phyloP scores from a whole-genome alignment of 2,797 vertebrate species.

The Falco biarmicus region DNA sequence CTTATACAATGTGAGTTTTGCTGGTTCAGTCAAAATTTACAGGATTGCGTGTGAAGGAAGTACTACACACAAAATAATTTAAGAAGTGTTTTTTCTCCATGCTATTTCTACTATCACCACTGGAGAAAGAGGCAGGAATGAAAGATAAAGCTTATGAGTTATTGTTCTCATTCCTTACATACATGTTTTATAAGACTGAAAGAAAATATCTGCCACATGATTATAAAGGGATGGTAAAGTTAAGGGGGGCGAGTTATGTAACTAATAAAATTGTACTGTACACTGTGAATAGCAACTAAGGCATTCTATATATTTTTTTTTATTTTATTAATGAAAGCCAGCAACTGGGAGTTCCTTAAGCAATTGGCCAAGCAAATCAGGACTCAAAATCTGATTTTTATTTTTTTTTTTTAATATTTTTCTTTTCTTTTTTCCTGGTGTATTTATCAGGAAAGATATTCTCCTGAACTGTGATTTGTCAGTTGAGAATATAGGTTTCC shows the following conservation, averaged over 20 bases:
- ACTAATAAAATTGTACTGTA: slow-evolving; percentile 10
- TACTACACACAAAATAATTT: neutral
- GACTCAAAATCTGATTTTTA: neutral
- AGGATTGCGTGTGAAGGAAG: neutral
- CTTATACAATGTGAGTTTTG: neutral
- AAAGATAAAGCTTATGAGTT: neutral
- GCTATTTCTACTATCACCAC: neutral
- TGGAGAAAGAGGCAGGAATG: slow-evolving; percentile 3
- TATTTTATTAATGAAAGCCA: slow-evolving; percentile 3
- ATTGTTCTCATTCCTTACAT: neutral
- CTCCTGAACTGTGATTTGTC: slow-evolving; percentile 40
- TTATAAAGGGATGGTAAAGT: neutral
- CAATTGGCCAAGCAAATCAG: slow-evolving; percentile 2
- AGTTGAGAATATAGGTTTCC: slow-evolving; percentile 10
- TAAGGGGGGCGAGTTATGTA: neutral
- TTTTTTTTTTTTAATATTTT: neutral
- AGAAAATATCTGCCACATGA: neutral
- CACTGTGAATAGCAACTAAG: neutral
- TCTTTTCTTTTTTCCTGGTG: neutral
- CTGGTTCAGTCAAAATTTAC: slow-evolving; percentile 2
- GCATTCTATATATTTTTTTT: neutral
- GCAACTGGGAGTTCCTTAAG: slow-evolving; percentile 40
- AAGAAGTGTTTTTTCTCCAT: neutral
- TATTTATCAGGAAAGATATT: slow-evolving; percentile 24
- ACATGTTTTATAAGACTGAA: neutral